A percentile compares a stretch with the other conserved stretches of the same genome.
These are phyloP conservation scores for Semnopithecus entellus DNA, from an alignment of 2,113 vertebrate species.

Conservation along the genomic window DNA sequence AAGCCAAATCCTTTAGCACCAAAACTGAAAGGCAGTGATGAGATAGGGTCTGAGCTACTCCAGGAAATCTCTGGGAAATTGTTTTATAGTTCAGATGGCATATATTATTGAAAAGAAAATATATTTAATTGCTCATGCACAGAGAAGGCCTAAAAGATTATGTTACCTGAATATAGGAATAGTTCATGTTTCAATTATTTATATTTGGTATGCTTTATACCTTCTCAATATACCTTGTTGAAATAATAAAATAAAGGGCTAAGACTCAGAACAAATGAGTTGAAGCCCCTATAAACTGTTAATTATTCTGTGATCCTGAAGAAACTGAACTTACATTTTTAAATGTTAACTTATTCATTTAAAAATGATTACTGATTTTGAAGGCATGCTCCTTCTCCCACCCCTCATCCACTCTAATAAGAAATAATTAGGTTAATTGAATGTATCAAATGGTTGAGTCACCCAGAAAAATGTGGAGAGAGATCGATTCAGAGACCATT, in stretches of 20 bases:
- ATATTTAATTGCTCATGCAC: background rate
- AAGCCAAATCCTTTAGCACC: background rate
- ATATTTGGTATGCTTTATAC: background rate
- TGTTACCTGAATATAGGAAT: background rate
- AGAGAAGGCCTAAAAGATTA: background rate
- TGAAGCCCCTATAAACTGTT: background rate
- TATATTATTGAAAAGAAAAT: background rate
- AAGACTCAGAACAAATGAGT: background rate
- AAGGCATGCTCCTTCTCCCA: background rate
- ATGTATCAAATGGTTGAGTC: background rate
- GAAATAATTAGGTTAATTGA: background rate
- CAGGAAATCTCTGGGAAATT: background rate
- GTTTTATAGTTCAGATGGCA: background rate
- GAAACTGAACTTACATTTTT: background rate
- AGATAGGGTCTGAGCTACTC: background rate
- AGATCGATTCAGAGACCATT: background rate
- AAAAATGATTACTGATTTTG: background rate
- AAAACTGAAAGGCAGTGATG: background rate
- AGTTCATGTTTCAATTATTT: background rate
- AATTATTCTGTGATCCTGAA: background rate
- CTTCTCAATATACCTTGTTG: background rate
- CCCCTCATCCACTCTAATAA: background rate
- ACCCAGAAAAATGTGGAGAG: background rate
- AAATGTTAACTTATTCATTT: background rate
- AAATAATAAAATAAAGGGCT: background rate